These are phyloP conservation scores for Dicycla oo DNA, from an alignment of 2,888 invertebrate species.

Conservation along the genomic window DNA sequence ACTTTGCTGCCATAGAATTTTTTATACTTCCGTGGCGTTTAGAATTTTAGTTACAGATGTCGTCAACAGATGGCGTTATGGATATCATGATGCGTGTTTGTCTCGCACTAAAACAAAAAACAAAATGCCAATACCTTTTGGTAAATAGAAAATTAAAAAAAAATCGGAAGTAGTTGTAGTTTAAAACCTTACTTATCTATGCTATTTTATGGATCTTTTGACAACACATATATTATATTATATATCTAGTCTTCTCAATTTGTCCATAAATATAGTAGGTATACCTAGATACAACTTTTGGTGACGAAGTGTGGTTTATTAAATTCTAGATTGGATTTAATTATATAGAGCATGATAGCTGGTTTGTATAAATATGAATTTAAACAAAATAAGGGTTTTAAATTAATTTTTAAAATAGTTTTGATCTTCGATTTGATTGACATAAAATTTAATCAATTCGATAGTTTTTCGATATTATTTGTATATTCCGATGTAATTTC, in stretches of 20 bases:
- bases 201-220: not conserved
- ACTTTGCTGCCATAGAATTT: slow-evolving; percentile 50
- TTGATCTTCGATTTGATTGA: not conserved
- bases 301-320: not conserved
- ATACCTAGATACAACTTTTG: not conserved
- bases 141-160: not conserved
- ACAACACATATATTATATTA: not conserved
- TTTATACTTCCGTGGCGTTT: slow-evolving; percentile 39
- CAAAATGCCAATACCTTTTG: too few relatives aligned
- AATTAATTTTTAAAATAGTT: slow-evolving; percentile 4
- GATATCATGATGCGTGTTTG: not conserved
- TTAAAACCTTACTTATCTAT: not conserved
- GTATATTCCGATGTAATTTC: not conserved
- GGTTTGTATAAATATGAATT: not conserved
- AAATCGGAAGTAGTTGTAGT: not conserved
- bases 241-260: not conserved
- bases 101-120: too few relatives aligned
- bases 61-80: slow-evolving; percentile 29
- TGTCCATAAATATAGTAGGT: not conserved
- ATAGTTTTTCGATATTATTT: slow-evolving; percentile 4
- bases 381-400: not conserved
- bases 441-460: not conserved
- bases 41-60: slow-evolving; percentile 34
- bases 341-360: not conserved
- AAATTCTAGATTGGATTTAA: not conserved